Percentiles rank a stretch among this genome's conserved stretches.
Conservation (phyloP, 64 coral and sea anemone genomes). For the Astreopora myriophthalma region DNA sequence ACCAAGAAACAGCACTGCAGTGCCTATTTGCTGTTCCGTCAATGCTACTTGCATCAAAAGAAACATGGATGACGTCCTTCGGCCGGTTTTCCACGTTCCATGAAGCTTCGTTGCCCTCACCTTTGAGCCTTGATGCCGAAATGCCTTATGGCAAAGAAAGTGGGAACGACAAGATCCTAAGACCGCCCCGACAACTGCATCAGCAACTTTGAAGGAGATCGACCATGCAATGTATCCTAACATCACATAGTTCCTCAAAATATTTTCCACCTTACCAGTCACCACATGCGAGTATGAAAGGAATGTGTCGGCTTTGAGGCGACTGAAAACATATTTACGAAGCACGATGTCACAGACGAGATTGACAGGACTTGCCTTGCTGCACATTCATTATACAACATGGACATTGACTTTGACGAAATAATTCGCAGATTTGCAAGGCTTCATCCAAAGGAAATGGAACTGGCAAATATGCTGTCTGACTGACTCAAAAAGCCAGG, state of each 20-base stretch:
- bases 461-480: no score
- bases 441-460: no score
- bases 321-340: conserved; percentile 63
- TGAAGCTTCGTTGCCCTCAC: conserved; percentile 85
- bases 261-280: conserved; percentile 23
- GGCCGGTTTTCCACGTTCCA: conserved; percentile 85
- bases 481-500: no score
- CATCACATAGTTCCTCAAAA: conserved; percentile 37
- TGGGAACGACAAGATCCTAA: conserved; percentile 88
- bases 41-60: conserved; percentile 88
- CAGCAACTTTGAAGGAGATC: conserved; percentile 9
- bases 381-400: conserved; percentile 88
- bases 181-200: conserved; percentile 55
- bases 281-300: conserved; percentile 57
- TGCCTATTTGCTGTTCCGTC: conserved; percentile 88
- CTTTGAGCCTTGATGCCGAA: conserved; percentile 90
- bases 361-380: conserved; percentile 87
- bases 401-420: no score
- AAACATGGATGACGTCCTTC: conserved; percentile 84
- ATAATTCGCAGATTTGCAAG: no score
- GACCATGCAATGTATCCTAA: conserved; percentile 15
- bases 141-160: conserved; percentile 86
- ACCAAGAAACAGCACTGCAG: conserved; percentile 85
- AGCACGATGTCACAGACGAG: conserved; percentile 86
- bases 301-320: conserved; percentile 60